These are phyloP conservation scores for Caenorhabditis sulstoni DNA, from an alignment of 2,888 invertebrate species.

Conservation along the genomic window DNA sequence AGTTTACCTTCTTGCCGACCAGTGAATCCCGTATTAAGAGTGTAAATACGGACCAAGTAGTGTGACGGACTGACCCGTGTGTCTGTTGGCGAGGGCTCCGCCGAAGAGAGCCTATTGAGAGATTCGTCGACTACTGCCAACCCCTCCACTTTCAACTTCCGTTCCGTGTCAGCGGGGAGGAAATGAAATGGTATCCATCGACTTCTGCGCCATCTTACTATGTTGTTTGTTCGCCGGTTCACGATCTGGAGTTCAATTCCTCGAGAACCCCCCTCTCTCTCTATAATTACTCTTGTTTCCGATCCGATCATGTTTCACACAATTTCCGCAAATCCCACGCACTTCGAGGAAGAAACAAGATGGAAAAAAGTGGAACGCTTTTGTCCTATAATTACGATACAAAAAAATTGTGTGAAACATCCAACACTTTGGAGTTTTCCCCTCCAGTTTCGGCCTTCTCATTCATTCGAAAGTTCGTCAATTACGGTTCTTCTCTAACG, in stretches of 20 bases:
- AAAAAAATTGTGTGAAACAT: conserved; percentile 16
- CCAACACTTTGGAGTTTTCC: not conserved
- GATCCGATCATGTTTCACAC: conserved; percentile 51
- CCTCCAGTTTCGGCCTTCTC: not conserved
- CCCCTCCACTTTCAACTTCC: conserved; percentile 39
- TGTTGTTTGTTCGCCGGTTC: conserved; percentile 24
- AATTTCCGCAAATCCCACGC: conserved; percentile 34
- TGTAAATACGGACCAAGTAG: conserved; percentile 54
- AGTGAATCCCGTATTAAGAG: conserved; percentile 39
- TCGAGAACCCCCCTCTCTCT: conserved; percentile 4
- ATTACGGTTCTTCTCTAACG: conserved; percentile 10
- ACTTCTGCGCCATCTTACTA: conserved; percentile 10
- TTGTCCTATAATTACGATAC: conserved; percentile 40
- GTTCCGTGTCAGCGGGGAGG: conserved; percentile 12
- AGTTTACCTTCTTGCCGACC: conserved; percentile 40
- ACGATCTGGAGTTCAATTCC: conserved; percentile 12
- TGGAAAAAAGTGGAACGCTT: conserved; percentile 48
- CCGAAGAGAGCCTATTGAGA: no score
- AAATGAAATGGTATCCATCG: conserved; percentile 17
- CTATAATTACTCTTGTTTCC: conserved; percentile 51
- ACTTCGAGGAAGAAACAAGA: conserved; percentile 33
- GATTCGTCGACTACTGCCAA: conserved; percentile 23
- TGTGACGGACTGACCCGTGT: conserved; percentile 33
- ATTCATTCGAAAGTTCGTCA: conserved; percentile 7
- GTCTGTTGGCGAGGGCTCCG: no score